Evolutionary conservation across 1,140 invertebrate genomes (phyloP).

Genomic region (Plectus sambesii): DNA sequence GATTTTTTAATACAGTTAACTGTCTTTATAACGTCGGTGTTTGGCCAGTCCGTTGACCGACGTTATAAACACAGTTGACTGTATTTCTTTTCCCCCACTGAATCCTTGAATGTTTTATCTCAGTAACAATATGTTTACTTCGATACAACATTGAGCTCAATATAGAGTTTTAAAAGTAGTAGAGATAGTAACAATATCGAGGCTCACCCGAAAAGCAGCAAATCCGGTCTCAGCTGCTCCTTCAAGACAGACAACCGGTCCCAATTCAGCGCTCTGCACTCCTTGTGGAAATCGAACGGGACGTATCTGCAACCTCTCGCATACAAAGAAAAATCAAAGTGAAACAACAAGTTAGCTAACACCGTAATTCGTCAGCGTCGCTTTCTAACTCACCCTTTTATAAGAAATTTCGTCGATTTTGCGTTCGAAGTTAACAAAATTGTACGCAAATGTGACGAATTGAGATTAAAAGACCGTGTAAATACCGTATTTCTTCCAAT

Average conservation of each 20-base stretch:
- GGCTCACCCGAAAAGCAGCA: conserved; percentile 63
- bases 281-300: conserved; percentile 93
- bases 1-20: neutral
- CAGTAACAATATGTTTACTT: neutral
- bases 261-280: conserved; percentile 91
- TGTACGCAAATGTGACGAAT: no score
- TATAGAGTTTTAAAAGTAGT: conserved; percentile 10
- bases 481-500: no score
- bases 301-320: conserved; percentile 56
- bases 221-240: conserved; percentile 69
- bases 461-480: no score
- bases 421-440: no score
- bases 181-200: neutral
- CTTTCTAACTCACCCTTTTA: no score
- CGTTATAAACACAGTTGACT: no score
- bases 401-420: no score
- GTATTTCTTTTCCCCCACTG: neutral
- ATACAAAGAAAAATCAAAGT: neutral
- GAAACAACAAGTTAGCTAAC: no score
- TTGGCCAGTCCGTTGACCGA: no score
- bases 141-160: conserved; percentile 4
- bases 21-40: no score
- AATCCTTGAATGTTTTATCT: conserved; percentile 6
- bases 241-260: conserved; percentile 74
- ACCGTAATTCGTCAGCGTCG: no score